Evolutionary conservation across 2,113 vertebrate genomes (phyloP), one percentile per base, ranked within the genome.

Genomic region (Hippopotamus amphibius): DNA sequence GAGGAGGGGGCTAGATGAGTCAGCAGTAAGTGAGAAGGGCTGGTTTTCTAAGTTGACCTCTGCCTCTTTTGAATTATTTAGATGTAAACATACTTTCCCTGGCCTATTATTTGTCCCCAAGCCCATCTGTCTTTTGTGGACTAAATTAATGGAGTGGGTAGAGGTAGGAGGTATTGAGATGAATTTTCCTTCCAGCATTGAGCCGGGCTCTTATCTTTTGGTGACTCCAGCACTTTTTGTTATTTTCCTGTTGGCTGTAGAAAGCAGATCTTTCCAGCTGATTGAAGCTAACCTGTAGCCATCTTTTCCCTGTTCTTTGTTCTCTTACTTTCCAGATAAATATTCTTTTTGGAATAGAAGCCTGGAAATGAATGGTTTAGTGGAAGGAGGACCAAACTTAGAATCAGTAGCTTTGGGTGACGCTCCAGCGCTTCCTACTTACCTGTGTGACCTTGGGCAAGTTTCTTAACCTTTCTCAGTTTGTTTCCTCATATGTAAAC

Each of bases 401-500:
- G 57, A n/a, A 59, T 77, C 28, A 55, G 65, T 30, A 81, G 71
- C 71, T n/a, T 14, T 50, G 57, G 48, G 22, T 33, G 28, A 84
- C 28, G 13, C 74, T 55, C 37, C 2, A 33, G 61, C 50, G 88
- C 59, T 84, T 84, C 85, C 33, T 53, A 14, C 43, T 80, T 74
- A 63, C 33, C 24, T 46, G 5, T 86, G 66, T 95, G 71, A 92
- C 55, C 15, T 48, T 77, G 22, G 66, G 55, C 30, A 92, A 14
- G 6, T 93, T 87, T 93, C 43, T 84, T 46, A 46, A 86, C 11
- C 68, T 79, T 83, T 87, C 41, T 94, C 37, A 14, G 22, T 89
- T 96, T 89, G 43, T 96, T 92, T 55, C 69, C 41, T 95, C 4
- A n/a, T 88, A 68, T 88, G 22, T 95, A 88, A 88, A 85, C 57